phyloP scores from a whole-genome alignment of 2,797 vertebrate genomes.

The Presbytis comata region DNA sequence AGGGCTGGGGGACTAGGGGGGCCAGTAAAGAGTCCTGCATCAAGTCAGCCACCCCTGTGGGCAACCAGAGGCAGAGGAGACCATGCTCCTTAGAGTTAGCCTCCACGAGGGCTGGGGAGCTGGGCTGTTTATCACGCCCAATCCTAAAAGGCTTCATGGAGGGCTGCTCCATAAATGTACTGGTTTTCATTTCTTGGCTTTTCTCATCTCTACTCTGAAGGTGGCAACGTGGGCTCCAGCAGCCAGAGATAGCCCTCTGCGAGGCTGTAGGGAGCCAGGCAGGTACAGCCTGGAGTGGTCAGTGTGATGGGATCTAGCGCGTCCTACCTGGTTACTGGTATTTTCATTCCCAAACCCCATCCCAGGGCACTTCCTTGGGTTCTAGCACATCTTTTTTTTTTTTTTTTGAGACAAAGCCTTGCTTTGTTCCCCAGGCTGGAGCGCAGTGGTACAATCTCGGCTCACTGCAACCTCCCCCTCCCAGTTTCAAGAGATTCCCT shows the following conservation, averaged over 20 bases:
- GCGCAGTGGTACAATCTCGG: neutral
- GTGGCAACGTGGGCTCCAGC: neutral
- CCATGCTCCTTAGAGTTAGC: neutral
- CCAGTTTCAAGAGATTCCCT: neutral
- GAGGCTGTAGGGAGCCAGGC: no score
- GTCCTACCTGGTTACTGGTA: accelerated
- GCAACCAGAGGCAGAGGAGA: neutral
- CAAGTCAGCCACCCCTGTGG: neutral
- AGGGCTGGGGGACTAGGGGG: neutral
- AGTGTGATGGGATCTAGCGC: neutral
- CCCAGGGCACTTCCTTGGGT: neutral
- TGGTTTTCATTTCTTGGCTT: neutral
- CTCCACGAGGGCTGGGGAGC: accelerated
- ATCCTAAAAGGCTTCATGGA: neutral
- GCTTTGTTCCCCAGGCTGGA: neutral
- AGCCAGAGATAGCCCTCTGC: neutral
- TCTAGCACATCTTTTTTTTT: neutral
- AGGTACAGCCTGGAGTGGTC: neutral
- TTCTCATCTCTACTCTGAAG: neutral
- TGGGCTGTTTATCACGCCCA: neutral
- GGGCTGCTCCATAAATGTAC: neutral
- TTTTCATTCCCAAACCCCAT: neutral
- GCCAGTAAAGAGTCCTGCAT: neutral
- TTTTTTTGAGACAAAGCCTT: neutral
- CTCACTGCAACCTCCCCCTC: neutral